Conservation (phyloP, 2,113 vertebrate species). For the Amazona vittata region DNA sequence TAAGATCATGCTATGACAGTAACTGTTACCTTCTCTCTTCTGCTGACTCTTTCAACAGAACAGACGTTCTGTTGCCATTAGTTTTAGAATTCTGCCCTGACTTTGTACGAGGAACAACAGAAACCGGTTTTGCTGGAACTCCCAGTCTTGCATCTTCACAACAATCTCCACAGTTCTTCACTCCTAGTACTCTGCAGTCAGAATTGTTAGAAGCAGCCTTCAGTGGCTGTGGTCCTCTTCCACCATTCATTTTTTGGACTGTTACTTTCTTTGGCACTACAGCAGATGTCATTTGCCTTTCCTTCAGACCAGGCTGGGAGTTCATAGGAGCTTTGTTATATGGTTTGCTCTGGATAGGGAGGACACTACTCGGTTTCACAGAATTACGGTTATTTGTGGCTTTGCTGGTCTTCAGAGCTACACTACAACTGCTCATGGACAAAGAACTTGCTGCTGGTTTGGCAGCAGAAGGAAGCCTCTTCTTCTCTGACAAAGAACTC, state of each 20-base stretch:
- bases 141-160: neutral
- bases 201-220: neutral
- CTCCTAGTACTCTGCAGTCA: neutral
- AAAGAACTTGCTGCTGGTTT: constrained; percentile 28
- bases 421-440: neutral
- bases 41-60: constrained; percentile 67
- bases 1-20: neutral
- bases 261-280: neutral
- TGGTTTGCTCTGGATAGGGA: constrained; percentile 54
- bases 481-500: constrained; percentile 22
- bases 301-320: neutral
- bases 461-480: neutral
- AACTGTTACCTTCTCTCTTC: constrained; percentile 82
- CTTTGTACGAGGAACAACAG: neutral
- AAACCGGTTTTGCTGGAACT: neutral
- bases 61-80: constrained; percentile 60
- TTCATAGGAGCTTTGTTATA: constrained; percentile 44
- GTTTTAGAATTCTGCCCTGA: neutral
- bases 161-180: constrained; percentile 4
- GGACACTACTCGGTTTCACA: constrained; percentile 3
- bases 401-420: neutral
- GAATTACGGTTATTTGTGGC: neutral
- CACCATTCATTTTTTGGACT: neutral
- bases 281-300: neutral
- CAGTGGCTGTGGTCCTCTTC: neutral